Base-by-base conservation (phyloP, 2,888 invertebrate genomes). In the Brachylomia viminalis region DNA sequence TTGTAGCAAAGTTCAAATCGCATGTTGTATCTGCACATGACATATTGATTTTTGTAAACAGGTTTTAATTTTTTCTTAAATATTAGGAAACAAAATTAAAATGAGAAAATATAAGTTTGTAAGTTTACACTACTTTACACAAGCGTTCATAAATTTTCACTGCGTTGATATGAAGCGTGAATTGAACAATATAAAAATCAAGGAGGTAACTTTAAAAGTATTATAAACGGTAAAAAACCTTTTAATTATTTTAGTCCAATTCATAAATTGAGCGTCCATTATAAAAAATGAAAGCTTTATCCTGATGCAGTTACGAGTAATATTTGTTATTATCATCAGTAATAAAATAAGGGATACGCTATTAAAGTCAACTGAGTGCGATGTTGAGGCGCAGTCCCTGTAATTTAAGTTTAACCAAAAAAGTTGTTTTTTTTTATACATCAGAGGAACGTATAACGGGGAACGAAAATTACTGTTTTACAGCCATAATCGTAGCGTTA, bases 321-420 rank as follows among this genome's bases (percentile, higher is more conserved):
- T 87, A 86, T 90, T 87, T 85, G 77, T 87, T 82, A 88, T 86
- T 82, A 85, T 74, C 67, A 68, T 71, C 52, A 72, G 84, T 82
- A 88, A 87, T 91, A 88, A 90, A 89, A 85, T 86, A 85, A 84
- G 74, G 79, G 62, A 88, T 83, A 76, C 70, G 75, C 85, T 87
- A 84, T 87, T 87, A 85, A 85, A 77, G 77, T 82, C 83, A 74
- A 79, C 77, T 76, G 77, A 80, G 80, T 75, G 85, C 70, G 80
- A 88, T 82, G 83, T 88, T 86, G 77, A 86, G 77, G 81, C 83
- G 79, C 82, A 75, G 75, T 77, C 56, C 80, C 83, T 73, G 68
- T 82, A 83, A 88, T 88, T 89, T 86, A 66, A 56, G 52, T 33
- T 33, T 70, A 52, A 61, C 77, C 77, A 84, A 91, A 87, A 77